Evolutionary conservation across 2,113 vertebrate genomes (phyloP).

Genomic region (Stegastes partitus): DNA sequence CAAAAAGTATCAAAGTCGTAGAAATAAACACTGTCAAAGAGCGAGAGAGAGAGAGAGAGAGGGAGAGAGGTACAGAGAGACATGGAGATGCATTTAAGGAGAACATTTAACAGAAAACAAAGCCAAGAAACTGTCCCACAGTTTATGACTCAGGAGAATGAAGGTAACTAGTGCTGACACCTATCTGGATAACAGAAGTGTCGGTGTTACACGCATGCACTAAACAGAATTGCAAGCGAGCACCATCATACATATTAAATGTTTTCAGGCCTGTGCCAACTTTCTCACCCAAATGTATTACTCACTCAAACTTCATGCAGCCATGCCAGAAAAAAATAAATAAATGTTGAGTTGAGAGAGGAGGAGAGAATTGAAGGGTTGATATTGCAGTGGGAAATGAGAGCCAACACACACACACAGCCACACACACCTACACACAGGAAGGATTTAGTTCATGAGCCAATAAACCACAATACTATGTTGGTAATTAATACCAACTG

Average conservation of each 20-base stretch:
- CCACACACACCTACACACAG: background rate
- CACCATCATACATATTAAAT: constrained; percentile 24
- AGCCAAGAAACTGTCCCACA: constrained; percentile 52
- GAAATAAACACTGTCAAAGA: constrained; percentile 52
- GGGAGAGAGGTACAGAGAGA: constrained; percentile 7
- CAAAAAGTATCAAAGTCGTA: constrained; percentile 58
- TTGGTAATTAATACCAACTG: constrained; percentile 47
- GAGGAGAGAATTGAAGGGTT: background rate
- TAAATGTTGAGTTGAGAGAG: background rate
- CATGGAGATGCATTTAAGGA: constrained; percentile 41
- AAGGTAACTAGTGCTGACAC: constrained; percentile 55
- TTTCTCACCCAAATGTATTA: constrained; percentile 26
- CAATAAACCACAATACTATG: constrained; percentile 41
- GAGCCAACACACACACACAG: background rate
- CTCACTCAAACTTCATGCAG: constrained; percentile 27
- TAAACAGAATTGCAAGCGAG: constrained; percentile 25
- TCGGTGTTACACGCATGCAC: constrained; percentile 29
- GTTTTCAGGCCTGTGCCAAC: constrained; percentile 3
- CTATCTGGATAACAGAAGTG: constrained; percentile 38
- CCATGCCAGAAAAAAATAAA: constrained; percentile 7
- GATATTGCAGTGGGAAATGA: background rate
- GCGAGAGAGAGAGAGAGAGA: background rate
- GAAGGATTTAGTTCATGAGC: constrained; percentile 15
- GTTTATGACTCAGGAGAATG: constrained; percentile 35
- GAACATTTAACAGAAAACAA: constrained; percentile 41